A percentile compares a stretch with the other conserved stretches of the same genome.
Conservation (phyloP, 2,113 vertebrate genomes). For the Centropristis striata region DNA sequence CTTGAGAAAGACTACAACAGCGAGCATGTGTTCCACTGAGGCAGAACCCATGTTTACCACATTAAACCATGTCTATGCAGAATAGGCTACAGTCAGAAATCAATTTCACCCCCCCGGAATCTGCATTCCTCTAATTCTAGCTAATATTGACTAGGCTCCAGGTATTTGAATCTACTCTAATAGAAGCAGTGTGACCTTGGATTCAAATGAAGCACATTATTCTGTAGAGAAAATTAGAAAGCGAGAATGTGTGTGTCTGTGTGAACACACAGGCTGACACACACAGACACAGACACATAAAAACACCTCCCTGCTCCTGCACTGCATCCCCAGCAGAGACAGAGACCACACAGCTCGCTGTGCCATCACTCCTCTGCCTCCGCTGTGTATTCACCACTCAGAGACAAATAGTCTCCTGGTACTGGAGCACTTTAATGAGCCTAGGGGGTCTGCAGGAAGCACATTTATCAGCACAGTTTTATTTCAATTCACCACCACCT, state of each 20-base stretch:
- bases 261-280: slow-evolving; percentile 1
- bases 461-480: slow-evolving; percentile 66
- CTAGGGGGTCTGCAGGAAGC: slow-evolving; percentile 59
- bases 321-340: slow-evolving; percentile 41
- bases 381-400: slow-evolving; percentile 66
- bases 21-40: not conserved
- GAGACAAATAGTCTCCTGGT: slow-evolving; percentile 72
- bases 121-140: slow-evolving; percentile 56
- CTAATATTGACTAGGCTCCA: slow-evolving; percentile 42
- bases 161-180: slow-evolving; percentile 57
- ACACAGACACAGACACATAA: not conserved
- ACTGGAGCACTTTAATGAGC: slow-evolving; percentile 65
- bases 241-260: not conserved
- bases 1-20: not conserved
- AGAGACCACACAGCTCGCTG: slow-evolving; percentile 54
- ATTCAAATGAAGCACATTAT: slow-evolving; percentile 60
- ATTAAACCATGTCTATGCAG: slow-evolving; percentile 52
- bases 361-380: slow-evolving; percentile 47
- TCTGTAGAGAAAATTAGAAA: slow-evolving; percentile 41
- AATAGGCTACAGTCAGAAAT: slow-evolving; percentile 50
- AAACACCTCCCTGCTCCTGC: slow-evolving; percentile 42
- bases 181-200: slow-evolving; percentile 57
- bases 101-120: slow-evolving; percentile 51
- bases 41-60: slow-evolving; percentile 49
- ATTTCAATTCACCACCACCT: slow-evolving; percentile 49